A percentile compares a stretch with the other conserved stretches of the same genome.
Conservation (phyloP, 2,888 invertebrate genomes). For the Athripsodes cinereus region DNA sequence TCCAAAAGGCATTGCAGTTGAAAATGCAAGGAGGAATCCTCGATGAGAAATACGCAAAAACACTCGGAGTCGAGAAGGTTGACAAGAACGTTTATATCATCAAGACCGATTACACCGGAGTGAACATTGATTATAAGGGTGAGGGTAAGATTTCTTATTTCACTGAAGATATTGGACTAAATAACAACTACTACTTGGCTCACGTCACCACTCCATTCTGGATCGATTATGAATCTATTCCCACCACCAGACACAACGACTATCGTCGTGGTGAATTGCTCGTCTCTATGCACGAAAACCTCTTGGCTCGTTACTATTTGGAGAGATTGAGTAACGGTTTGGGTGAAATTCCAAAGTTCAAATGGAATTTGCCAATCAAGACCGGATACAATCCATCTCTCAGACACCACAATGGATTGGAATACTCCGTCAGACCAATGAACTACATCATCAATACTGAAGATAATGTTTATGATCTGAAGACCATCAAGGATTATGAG, state of each 20-base stretch:
- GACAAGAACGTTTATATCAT: constrained; percentile 52
- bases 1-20: constrained; percentile 60
- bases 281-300: constrained; percentile 50
- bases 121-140: constrained; percentile 50
- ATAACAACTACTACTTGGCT: constrained; percentile 51
- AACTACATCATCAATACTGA: constrained; percentile 33
- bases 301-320: constrained; percentile 51
- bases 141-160: constrained; percentile 48
- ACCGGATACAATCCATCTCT: constrained; percentile 57
- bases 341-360: constrained; percentile 50
- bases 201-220: constrained; percentile 52
- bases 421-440: constrained; percentile 49
- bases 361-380: constrained; percentile 46
- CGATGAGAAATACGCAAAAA: constrained; percentile 48
- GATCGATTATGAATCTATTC: constrained; percentile 27
- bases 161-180: constrained; percentile 60
- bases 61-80: constrained; percentile 43
- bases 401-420: constrained; percentile 50
- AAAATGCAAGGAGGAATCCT: constrained; percentile 55
- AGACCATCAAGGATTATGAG: constrained; percentile 35
- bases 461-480: constrained; percentile 31
- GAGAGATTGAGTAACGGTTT: constrained; percentile 58
- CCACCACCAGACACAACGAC: constrained; percentile 32
- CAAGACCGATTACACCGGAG: constrained; percentile 61
- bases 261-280: constrained; percentile 59